Conservation (phyloP, 2,797 vertebrate genomes). For the Centroberyx gerrardi region DNA sequence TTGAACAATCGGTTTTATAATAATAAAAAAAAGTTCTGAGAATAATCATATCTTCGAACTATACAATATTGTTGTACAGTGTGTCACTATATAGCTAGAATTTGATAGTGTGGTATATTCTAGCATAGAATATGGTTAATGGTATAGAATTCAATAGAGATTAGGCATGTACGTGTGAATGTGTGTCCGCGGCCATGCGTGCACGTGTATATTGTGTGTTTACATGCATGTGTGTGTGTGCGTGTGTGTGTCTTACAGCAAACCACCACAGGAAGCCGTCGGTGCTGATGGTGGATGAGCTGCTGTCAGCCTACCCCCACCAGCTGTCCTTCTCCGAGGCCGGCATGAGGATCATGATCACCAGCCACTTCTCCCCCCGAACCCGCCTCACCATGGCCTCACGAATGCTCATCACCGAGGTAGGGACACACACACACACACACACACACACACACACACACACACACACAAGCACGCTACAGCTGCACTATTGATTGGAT, state of each 20-base stretch:
- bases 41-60: too few relatives aligned
- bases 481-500: constrained; percentile 6
- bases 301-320: constrained; percentile 96
- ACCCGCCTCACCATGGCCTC: constrained; percentile 99
- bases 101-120: too few relatives aligned
- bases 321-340: constrained; percentile 98
- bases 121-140: too few relatives aligned
- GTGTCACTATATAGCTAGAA: not conserved
- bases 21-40: too few relatives aligned
- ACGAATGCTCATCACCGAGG: constrained; percentile 99
- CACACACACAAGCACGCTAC: not conserved
- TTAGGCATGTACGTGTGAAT: not conserved
- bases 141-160: too few relatives aligned
- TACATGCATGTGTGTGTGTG: not conserved
- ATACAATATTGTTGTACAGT: not conserved
- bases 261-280: constrained; percentile 94
- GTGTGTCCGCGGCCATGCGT: not conserved
- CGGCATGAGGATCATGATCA: constrained; percentile 99
- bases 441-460: not conserved
- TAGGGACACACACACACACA: constrained; percentile 55
- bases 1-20: too few relatives aligned
- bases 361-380: constrained; percentile 96
- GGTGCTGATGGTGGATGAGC: constrained; percentile 98
- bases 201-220: not conserved
- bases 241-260: constrained; percentile 75